Conservation (phyloP, 2,113 vertebrate genomes). For the Vidua chalybeata region DNA sequence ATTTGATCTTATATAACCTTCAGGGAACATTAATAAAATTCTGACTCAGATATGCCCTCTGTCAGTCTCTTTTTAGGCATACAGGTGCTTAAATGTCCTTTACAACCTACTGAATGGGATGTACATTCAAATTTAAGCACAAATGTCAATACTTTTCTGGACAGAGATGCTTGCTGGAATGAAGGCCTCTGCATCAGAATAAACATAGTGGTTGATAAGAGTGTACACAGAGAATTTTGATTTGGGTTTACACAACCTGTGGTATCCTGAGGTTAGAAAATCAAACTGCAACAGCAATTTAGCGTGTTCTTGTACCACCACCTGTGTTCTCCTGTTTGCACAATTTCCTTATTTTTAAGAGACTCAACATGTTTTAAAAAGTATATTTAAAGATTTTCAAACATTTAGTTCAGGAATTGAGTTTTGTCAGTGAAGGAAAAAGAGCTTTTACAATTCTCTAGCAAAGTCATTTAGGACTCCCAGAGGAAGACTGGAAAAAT, state of each 20-base stretch:
- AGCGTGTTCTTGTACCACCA: neutral
- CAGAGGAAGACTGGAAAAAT: slow-evolving; percentile 64
- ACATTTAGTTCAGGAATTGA: neutral
- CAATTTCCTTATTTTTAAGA: neutral
- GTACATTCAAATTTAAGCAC: slow-evolving; percentile 45
- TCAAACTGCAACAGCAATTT: neutral
- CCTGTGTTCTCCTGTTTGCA: neutral
- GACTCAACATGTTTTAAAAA: neutral
- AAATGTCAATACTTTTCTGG: slow-evolving; percentile 58
- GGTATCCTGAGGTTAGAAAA: slow-evolving; percentile 31
- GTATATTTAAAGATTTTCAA: slow-evolving; percentile 3
- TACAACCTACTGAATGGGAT: slow-evolving; percentile 14
- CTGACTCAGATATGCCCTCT: slow-evolving; percentile 45
- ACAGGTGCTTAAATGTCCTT: slow-evolving; percentile 48
- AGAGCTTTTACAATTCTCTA: slow-evolving; percentile 2
- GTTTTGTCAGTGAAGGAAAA: slow-evolving; percentile 8
- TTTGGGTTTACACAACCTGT: slow-evolving; percentile 26
- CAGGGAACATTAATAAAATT: slow-evolving; percentile 59
- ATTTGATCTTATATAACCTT: slow-evolving; percentile 56
- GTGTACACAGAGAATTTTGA: slow-evolving; percentile 44
- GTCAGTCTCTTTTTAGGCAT: slow-evolving; percentile 42
- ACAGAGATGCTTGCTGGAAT: slow-evolving; percentile 33
- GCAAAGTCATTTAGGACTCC: slow-evolving; percentile 56
- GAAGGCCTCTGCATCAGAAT: slow-evolving; percentile 41
- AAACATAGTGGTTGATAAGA: slow-evolving; percentile 41